These are phyloP conservation scores for Cactoblastis cactorum DNA, from an alignment of 2,888 invertebrate genomes.

Conservation along the genomic window DNA sequence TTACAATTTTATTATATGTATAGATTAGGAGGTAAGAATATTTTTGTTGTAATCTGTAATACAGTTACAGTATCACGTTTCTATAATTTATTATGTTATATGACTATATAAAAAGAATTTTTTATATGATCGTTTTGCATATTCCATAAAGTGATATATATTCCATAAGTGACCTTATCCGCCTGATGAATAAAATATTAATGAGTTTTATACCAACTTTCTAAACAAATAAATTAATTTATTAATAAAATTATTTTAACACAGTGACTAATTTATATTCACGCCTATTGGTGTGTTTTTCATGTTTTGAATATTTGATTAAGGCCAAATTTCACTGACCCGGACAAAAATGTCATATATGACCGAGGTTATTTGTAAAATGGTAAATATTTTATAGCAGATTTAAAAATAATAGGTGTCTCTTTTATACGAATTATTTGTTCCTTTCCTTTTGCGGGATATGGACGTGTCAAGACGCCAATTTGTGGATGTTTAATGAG, in stretches of 20 bases:
- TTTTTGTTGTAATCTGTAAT: background rate
- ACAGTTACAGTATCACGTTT: no score
- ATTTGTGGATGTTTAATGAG: constrained; percentile 29
- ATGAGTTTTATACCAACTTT: background rate
- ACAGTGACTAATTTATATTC: constrained; percentile 1
- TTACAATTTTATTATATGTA: no score
- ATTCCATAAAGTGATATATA: no score
- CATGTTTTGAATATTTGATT: constrained; percentile 1
- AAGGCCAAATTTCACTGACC: constrained; percentile 2
- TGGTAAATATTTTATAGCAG: constrained; percentile 13
- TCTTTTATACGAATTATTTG: constrained; percentile 32
- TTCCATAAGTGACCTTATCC: no score
- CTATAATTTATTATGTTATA: no score
- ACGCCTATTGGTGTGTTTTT: background rate
- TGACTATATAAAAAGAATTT: no score
- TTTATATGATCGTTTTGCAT: no score
- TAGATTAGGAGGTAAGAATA: no score
- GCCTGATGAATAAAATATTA: background rate
- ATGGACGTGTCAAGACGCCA: constrained; percentile 31
- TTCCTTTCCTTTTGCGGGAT: constrained; percentile 29
- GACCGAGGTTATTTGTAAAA: constrained; percentile 16
- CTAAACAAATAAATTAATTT: constrained; percentile 10
- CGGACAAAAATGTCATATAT: constrained; percentile 11
- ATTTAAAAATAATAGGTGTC: constrained; percentile 19
- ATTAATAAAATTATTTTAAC: background rate